Evolutionary conservation across 2,113 vertebrate species (phyloP).

Genomic region (Ageneiosus marmoratus): DNA sequence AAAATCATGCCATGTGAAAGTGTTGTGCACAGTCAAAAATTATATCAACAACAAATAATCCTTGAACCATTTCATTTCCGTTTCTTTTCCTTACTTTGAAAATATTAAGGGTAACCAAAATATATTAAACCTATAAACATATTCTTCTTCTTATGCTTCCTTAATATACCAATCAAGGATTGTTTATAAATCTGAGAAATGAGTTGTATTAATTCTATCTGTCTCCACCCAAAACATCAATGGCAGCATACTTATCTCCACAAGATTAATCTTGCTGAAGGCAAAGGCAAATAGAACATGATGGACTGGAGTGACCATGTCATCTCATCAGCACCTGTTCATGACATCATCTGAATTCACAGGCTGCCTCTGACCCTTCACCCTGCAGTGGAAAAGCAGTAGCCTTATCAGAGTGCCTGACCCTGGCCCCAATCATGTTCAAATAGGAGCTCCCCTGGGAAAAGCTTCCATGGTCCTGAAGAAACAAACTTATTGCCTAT

Average conservation of each 20-base stretch:
- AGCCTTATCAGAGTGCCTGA: slow-evolving; percentile 64
- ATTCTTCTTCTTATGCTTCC: not conserved
- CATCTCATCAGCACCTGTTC: slow-evolving; percentile 47
- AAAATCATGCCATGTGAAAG: no score
- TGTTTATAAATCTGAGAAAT: slow-evolving; percentile 25
- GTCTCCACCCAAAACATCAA: slow-evolving; percentile 50
- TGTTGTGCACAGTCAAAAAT: not conserved
- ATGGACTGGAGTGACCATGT: slow-evolving; percentile 56
- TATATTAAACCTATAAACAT: no score
- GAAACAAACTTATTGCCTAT: slow-evolving; percentile 39
- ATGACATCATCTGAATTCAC: slow-evolving; percentile 67
- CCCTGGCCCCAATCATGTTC: slow-evolving; percentile 58
- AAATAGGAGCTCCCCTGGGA: slow-evolving; percentile 54
- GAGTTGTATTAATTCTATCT: slow-evolving; percentile 43
- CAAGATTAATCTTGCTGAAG: slow-evolving; percentile 46
- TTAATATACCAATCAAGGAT: not conserved
- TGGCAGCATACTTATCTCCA: slow-evolving; percentile 67
- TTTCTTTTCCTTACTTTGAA: not conserved
- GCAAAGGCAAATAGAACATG: slow-evolving; percentile 54
- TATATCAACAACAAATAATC: not conserved
- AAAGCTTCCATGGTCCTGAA: slow-evolving; percentile 14
- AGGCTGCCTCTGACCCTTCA: slow-evolving; percentile 68
- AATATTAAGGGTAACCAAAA: not conserved
- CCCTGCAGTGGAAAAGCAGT: slow-evolving; percentile 60
- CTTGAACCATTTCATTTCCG: not conserved